Evolutionary conservation across 2,113 vertebrate genomes (phyloP).

Genomic region (Syngnathus typhle): DNA sequence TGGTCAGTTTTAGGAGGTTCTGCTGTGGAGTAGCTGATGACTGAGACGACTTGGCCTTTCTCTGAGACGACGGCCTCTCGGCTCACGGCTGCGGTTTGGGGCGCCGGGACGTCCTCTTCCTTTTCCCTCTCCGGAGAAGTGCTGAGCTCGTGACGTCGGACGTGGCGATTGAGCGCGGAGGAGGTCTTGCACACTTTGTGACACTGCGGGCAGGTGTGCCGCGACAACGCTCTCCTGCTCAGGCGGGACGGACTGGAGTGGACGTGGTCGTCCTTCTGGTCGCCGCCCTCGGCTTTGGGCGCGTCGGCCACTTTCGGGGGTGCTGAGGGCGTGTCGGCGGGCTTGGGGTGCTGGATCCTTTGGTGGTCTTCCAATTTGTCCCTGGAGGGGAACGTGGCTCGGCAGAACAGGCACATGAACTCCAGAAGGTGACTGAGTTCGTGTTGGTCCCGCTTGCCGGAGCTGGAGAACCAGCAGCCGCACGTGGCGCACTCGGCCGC

Average conservation of each 20-base stretch:
- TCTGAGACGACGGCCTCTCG: conserved; percentile 48
- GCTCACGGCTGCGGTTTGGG: conserved; percentile 38
- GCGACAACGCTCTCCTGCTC: conserved; percentile 73
- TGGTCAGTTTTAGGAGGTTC: conserved; percentile 35
- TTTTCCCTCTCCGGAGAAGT: conserved; percentile 63
- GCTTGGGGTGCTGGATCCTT: conserved; percentile 68
- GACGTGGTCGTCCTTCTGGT: conserved; percentile 40
- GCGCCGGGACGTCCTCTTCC: conserved; percentile 46
- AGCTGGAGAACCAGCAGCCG: conserved; percentile 77
- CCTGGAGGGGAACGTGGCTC: conserved; percentile 68
- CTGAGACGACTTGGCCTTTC: conserved; percentile 60
- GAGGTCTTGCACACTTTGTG: conserved; percentile 85
- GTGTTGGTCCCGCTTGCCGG: conserved; percentile 80
- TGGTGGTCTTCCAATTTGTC: conserved; percentile 75
- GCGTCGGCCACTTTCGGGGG: conserved; percentile 40
- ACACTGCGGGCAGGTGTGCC: conserved; percentile 79
- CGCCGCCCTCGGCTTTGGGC: conserved; percentile 36
- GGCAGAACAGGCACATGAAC: conserved; percentile 72
- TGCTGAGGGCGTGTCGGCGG: conserved; percentile 41
- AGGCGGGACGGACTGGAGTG: conserved; percentile 58
- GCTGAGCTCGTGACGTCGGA: conserved; percentile 75
- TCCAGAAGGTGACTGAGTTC: conserved; percentile 78
- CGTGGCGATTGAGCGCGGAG: conserved; percentile 79
- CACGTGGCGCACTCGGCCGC: conserved; percentile 78
- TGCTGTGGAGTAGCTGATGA: conserved; percentile 69